Percentiles rank a stretch among this genome's conserved stretches.
Evolutionary conservation across 2,113 vertebrate genomes (phyloP).

Genomic region (Paracyprichromis sp.): DNA sequence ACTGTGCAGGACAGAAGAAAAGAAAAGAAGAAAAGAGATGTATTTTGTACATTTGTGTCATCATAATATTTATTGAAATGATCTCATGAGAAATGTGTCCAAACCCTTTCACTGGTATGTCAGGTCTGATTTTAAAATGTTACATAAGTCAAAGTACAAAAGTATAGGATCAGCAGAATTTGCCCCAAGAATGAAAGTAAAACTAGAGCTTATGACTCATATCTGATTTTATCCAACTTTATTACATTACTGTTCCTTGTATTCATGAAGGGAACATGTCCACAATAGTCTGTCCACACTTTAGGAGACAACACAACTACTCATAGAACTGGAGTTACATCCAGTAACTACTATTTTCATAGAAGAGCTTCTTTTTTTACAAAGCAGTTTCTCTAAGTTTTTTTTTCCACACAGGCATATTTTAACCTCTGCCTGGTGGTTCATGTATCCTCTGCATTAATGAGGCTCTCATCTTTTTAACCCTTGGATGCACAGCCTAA

Average conservation of each 20-base stretch:
- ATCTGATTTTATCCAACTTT: fast-evolving
- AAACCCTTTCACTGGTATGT: background rate
- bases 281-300: no score
- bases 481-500: no score
- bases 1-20: background rate
- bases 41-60: background rate
- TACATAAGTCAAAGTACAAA: background rate
- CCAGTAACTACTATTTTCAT: no score
- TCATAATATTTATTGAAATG: background rate
- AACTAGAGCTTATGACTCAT: background rate
- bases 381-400: no score
- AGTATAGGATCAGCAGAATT: background rate
- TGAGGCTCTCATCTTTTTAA: no score
- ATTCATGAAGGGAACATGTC: background rate
- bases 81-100: background rate
- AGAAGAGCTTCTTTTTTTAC: no score
- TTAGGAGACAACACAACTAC: no score
- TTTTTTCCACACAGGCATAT: no score
- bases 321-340: no score
- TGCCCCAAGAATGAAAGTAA: background rate
- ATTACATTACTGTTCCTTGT: background rate
- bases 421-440: no score
- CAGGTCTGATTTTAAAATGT: background rate
- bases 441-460: no score
- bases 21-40: background rate